These are phyloP conservation scores for Bubo scandiacus DNA, from an alignment of 2,113 vertebrate genomes.

Conservation along the genomic window DNA sequence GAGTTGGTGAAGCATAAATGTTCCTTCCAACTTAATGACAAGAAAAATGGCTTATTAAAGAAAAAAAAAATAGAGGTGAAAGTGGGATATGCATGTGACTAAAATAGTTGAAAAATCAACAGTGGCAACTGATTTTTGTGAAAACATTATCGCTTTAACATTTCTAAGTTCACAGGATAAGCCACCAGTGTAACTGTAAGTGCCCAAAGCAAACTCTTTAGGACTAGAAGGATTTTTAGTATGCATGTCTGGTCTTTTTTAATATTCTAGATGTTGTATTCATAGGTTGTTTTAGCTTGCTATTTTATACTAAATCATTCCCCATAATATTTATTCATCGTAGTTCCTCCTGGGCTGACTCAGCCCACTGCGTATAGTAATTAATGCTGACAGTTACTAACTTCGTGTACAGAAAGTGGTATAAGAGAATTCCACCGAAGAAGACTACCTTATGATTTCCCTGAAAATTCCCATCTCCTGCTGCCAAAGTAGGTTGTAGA, in stretches of 20 bases:
- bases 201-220: neutral
- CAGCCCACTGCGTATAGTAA: neutral
- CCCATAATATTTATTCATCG: neutral
- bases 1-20: neutral
- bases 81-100: neutral
- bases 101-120: neutral
- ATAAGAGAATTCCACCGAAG: neutral
- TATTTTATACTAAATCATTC: neutral
- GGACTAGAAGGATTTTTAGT: neutral
- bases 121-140: neutral
- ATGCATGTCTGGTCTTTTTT: neutral
- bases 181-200: neutral
- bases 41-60: neutral
- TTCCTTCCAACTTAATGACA: neutral
- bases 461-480: neutral
- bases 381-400: slow-evolving; percentile 1
- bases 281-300: neutral
- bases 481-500: neutral
- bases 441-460: neutral
- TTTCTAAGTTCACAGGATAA: neutral
- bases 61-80: neutral
- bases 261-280: neutral
- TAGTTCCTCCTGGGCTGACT: neutral
- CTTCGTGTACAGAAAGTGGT: neutral
- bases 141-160: neutral